phyloP scores from a whole-genome alignment of 2,113 vertebrate species.

The Elaphurus davidianus region DNA sequence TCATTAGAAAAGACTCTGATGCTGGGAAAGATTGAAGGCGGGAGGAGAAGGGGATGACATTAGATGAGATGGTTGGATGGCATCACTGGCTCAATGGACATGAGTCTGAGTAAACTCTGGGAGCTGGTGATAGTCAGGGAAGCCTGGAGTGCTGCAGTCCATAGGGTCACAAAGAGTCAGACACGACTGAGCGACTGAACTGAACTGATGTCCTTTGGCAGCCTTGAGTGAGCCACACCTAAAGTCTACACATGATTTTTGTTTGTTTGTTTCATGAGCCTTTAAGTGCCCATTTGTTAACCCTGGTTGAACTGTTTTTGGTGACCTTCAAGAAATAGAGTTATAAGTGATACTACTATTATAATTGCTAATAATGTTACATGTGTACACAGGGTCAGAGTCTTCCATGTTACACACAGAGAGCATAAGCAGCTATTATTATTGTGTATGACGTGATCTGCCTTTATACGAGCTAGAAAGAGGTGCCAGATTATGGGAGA shows the following conservation, averaged over 20 bases:
- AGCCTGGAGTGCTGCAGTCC: neutral
- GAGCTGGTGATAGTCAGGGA: neutral
- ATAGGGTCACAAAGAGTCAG: neutral
- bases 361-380: neutral
- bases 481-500: neutral
- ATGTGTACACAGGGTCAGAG: neutral
- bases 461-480: neutral
- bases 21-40: neutral
- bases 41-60: neutral
- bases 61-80: neutral
- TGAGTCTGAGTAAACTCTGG: neutral
- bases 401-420: neutral
- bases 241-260: neutral
- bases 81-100: neutral
- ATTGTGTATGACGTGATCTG: neutral
- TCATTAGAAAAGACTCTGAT: neutral
- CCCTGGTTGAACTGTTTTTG: neutral
- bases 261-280: neutral
- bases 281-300: neutral
- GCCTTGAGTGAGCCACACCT: neutral
- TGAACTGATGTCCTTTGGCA: neutral
- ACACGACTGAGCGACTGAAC: rapidly evolving
- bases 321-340: neutral
- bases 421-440: neutral
- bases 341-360: neutral